These are phyloP conservation scores for Oriolus oriolus DNA, from an alignment of 2,113 vertebrate genomes.

Conservation along the genomic window DNA sequence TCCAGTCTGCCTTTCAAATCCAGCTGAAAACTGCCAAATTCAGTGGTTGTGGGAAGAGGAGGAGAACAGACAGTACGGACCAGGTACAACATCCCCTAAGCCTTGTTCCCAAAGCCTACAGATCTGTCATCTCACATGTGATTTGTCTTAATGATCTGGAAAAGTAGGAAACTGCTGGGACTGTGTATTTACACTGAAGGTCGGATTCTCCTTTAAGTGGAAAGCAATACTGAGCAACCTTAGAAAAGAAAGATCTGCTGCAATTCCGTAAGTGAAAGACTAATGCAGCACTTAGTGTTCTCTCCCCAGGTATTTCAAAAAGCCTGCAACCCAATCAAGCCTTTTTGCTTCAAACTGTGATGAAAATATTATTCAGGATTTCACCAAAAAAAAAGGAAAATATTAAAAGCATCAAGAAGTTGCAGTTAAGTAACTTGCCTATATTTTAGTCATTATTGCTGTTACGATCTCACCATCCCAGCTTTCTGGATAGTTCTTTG, in stretches of 20 bases:
- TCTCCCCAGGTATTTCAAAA: neutral
- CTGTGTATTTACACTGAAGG: neutral
- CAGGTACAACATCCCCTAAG: rapidly evolving
- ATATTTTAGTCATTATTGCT: neutral
- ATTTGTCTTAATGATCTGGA: neutral
- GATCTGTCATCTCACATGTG: neutral
- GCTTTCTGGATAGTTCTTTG: neutral
- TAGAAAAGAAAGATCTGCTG: neutral
- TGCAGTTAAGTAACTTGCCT: neutral
- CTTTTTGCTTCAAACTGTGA: neutral
- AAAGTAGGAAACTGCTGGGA: neutral
- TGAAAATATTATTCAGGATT: neutral
- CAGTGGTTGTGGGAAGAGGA: neutral
- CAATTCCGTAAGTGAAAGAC: neutral
- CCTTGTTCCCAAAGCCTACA: neutral
- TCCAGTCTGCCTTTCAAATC: neutral
- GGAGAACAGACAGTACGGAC: neutral
- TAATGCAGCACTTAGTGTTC: neutral
- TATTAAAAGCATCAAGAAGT: neutral
- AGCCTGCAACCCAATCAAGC: neutral
- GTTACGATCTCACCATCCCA: neutral
- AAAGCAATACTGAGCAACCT: neutral
- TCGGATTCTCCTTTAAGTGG: neutral
- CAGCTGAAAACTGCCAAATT: neutral
- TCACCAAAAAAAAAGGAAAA: neutral